Percentiles rank a stretch among this genome's conserved stretches.
Evolutionary conservation across 2,797 vertebrate genomes (phyloP).

Genomic region (Ataeniobius toweri): DNA sequence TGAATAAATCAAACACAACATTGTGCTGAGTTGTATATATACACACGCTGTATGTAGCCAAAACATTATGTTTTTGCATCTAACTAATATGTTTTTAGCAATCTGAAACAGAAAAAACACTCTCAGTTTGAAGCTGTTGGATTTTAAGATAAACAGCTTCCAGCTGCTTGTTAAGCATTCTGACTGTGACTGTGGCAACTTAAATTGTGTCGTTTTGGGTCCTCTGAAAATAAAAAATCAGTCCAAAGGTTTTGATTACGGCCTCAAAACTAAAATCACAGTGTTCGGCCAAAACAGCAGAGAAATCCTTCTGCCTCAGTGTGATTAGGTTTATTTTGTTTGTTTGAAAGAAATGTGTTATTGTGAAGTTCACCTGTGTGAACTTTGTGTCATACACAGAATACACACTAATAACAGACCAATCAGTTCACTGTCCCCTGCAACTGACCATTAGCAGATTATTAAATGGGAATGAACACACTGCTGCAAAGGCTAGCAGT

Average conservation of each 20-base stretch:
- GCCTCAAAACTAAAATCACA: constrained; percentile 59
- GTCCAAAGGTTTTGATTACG: constrained; percentile 69
- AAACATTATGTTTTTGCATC: not conserved
- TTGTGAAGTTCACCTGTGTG: constrained; percentile 58
- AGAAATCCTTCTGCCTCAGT: constrained; percentile 5
- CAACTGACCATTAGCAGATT: constrained; percentile 38
- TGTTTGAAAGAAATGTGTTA: constrained; percentile 54
- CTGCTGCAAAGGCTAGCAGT: not conserved
- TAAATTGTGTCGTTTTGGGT: constrained; percentile 45
- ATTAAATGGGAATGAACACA: constrained; percentile 44
- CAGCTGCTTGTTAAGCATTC: constrained; percentile 60
- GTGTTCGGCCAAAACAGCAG: constrained; percentile 47
- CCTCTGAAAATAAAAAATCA: constrained; percentile 61
- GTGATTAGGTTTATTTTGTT: constrained; percentile 54
- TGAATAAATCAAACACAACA: no score
- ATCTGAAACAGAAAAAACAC: not conserved
- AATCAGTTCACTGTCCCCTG: constrained; percentile 35
- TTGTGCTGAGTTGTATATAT: no score
- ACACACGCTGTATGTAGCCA: no score
- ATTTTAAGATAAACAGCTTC: not conserved
- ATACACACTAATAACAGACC: constrained; percentile 17
- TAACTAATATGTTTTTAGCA: not conserved
- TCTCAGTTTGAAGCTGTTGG: not conserved
- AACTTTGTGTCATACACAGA: constrained; percentile 5
- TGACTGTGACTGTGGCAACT: constrained; percentile 42